These are phyloP conservation scores for Scophthalmus maximus DNA, from an alignment of 2,113 vertebrate genomes.

Conservation along the genomic window DNA sequence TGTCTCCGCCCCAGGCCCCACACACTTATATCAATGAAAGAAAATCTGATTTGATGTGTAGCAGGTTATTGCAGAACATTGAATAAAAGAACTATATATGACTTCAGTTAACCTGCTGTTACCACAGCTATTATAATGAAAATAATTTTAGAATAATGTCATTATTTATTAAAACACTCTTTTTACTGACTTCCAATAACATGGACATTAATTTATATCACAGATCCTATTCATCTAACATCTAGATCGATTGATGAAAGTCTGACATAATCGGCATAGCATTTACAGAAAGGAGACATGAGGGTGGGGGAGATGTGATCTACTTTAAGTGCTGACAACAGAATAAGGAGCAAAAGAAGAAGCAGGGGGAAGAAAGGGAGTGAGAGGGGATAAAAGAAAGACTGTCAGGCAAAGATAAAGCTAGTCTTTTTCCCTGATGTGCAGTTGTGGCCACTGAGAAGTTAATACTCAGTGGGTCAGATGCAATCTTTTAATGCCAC, in stretches of 20 bases:
- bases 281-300: background rate
- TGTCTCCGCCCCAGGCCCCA: background rate
- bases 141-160: too few species aligned
- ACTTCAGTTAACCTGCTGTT: too few species aligned
- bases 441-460: conserved; percentile 34
- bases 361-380: background rate
- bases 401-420: conserved; percentile 48
- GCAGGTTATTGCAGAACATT: background rate
- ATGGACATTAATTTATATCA: too few species aligned
- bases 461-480: conserved; percentile 63
- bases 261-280: background rate
- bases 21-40: background rate
- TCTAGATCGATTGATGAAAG: too few species aligned
- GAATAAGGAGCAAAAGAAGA: background rate
- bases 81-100: too few species aligned
- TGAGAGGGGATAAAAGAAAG: conserved; percentile 17
- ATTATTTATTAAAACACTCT: too few species aligned
- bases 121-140: too few species aligned
- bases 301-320: background rate
- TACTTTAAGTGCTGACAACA: background rate
- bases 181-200: too few species aligned
- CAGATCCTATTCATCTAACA: too few species aligned
- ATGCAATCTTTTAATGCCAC: conserved; percentile 66
- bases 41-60: background rate
- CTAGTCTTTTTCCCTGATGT: conserved; percentile 6